Base-by-base conservation (phyloP, 2,113 vertebrate genomes). In the Aegithalos caudatus region DNA sequence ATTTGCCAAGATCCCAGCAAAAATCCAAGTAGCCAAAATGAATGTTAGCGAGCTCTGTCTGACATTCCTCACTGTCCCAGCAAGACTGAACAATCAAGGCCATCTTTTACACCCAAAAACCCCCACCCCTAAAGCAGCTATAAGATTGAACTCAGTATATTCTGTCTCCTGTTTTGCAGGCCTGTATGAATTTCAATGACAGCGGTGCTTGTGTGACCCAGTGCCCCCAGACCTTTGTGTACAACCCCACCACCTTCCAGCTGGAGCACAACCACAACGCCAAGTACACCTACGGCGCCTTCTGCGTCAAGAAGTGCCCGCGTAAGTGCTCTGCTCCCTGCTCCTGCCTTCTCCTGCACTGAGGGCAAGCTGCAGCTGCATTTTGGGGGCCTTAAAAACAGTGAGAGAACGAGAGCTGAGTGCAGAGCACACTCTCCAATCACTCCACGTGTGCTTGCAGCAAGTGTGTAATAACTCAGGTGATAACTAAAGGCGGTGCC, bases 131-230 rank as follows among this genome's bases (percentile, higher is more conserved):
- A 28, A 70, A 29, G 24, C 58, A 71, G 27, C 50, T 24, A 0
- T 37, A 12, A 31, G 40, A 62, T 56, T 51, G 28, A 24, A 66
- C 54, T 33, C 12, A 6, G 6, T 90, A 6, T 78, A 17, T 17
- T 85, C 77, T 21, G 12, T 92, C 64, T 92, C 31, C 44, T 70
- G 11, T 40, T 71, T 71, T 86, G 38, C 97, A 99, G 99, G 99
- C 99, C 38, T 99, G 99, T 90, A 99, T 99, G 97, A 99, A 99
- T 96, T 99, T 99, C 98, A 99, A 99, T 73, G 99, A 99, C 97
- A 99, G 99, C 3, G 99, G 99, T 5, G 99, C 99, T 0, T 99
- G 99, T 47, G 99, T 99, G 87, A 99, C 99, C 2, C 99, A 99
- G 89, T 99, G 99, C 81, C 99, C 99, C 25, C 99, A 99, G 96